Evolutionary conservation across 2,113 vertebrate species (phyloP).

Genomic region (Malurus elegans): DNA sequence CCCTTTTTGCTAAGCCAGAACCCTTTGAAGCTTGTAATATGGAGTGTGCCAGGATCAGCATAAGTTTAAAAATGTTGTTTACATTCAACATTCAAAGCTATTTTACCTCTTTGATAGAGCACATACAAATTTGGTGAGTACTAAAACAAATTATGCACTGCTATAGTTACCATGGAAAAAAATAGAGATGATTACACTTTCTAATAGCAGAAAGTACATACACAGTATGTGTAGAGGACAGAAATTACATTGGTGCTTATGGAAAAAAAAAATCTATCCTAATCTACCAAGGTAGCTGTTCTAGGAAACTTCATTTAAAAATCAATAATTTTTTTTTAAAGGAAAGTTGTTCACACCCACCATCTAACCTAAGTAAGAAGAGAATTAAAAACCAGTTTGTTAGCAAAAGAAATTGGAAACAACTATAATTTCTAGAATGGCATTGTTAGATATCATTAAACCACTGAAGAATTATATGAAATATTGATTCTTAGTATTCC

Average conservation of each 20-base stretch:
- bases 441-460: not conserved
- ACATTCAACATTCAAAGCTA: not conserved
- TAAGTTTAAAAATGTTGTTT: slow-evolving; percentile 12
- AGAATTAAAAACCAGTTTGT: not conserved
- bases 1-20: slow-evolving; percentile 7
- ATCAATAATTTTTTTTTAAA: not conserved
- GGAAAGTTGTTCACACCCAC: not conserved
- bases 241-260: not conserved
- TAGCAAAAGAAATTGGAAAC: not conserved
- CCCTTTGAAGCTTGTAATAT: not conserved
- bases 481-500: not conserved
- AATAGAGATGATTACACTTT: not conserved
- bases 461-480: not conserved
- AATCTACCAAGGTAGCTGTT: not conserved
- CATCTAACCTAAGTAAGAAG: not conserved
- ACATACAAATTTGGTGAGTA: not conserved
- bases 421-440: not conserved
- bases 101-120: not conserved
- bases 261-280: not conserved
- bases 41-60: slow-evolving; percentile 13
- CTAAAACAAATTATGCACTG: slow-evolving; percentile 39
- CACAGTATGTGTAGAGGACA: not conserved
- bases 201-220: not conserved
- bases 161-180: slow-evolving; percentile 28
- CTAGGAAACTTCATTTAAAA: not conserved